phyloP scores from a whole-genome alignment of 1,140 invertebrate species.

The Tigriopus japonicus region DNA sequence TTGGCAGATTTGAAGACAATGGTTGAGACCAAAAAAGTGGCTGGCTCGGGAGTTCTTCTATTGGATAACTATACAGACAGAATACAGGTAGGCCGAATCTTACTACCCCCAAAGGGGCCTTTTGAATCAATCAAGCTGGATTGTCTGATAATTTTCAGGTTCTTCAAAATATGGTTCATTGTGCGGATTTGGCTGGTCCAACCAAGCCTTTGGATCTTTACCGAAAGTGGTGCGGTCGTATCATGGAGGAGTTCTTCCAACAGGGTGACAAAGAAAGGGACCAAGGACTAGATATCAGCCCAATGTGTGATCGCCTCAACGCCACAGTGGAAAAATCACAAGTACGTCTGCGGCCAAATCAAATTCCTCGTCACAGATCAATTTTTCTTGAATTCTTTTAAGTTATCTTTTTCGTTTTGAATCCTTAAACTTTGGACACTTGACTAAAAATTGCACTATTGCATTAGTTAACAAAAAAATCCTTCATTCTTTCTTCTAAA shows the following conservation, averaged over 20 bases:
- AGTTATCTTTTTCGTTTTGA: no score
- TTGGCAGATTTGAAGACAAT: slow-evolving; percentile 96
- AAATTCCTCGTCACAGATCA: no score
- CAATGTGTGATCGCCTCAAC: slow-evolving; percentile 87
- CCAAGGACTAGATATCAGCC: slow-evolving; percentile 77
- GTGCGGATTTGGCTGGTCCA: slow-evolving; percentile 91
- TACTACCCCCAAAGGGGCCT: no score
- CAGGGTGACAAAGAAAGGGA: slow-evolving; percentile 83
- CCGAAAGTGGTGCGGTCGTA: slow-evolving; percentile 68
- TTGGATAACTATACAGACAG: slow-evolving; percentile 96
- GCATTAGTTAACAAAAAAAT: no score
- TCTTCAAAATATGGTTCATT: slow-evolving; percentile 93
- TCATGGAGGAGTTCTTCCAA: slow-evolving; percentile 93
- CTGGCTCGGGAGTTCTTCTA: slow-evolving; percentile 85
- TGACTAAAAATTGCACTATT: no score
- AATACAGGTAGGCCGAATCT: slow-evolving; percentile 51
- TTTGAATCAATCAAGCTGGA: no score
- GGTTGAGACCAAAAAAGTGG: slow-evolving; percentile 97
- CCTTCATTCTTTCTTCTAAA: no score
- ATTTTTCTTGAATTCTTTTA: no score
- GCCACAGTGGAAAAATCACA: slow-evolving; percentile 92
- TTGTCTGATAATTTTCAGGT: slow-evolving; percentile 24
- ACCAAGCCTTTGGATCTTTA: slow-evolving; percentile 90
- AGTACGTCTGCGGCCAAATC: slow-evolving; percentile 36
- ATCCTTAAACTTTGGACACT: no score